Conservation (phyloP, 2,888 invertebrate species). For the Blastobasis adustella region DNA sequence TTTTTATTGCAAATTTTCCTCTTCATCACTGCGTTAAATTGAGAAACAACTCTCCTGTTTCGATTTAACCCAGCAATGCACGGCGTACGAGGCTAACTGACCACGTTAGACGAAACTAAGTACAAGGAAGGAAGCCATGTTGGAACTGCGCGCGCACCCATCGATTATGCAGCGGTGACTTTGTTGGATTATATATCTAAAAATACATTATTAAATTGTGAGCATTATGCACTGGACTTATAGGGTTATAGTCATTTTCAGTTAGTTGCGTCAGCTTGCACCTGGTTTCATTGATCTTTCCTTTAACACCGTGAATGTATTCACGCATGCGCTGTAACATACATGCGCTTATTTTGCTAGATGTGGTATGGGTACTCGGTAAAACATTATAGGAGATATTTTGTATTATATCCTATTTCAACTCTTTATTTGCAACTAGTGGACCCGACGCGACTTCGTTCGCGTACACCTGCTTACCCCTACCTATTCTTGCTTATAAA, state of each 20-base stretch:
- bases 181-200: conserved; percentile 41
- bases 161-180: conserved; percentile 39
- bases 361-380: too few relatives aligned
- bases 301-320: too few relatives aligned
- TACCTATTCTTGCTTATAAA: too few relatives aligned
- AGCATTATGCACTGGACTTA: conserved; percentile 32
- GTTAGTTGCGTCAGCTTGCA: background rate
- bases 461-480: too few relatives aligned
- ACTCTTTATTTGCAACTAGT: too few relatives aligned
- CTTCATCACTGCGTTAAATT: conserved; percentile 15
- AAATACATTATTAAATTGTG: conserved; percentile 52
- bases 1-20: conserved; percentile 1
- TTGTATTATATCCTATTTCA: too few relatives aligned
- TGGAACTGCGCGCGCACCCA: conserved; percentile 59
- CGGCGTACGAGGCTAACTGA: background rate
- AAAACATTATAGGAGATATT: too few relatives aligned
- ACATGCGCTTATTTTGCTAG: too few relatives aligned
- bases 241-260: conserved; percentile 15
- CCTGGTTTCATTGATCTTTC: too few relatives aligned
- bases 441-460: too few relatives aligned
- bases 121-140: conserved; percentile 40
- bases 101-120: background rate
- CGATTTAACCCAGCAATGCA: conserved; percentile 22
- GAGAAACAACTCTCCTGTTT: background rate
- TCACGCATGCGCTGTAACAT: too few relatives aligned